Evolutionary conservation across 2,797 vertebrate genomes (phyloP), one percentile per base, ranked within the genome.

Genomic region (Vespertilio murinus): DNA sequence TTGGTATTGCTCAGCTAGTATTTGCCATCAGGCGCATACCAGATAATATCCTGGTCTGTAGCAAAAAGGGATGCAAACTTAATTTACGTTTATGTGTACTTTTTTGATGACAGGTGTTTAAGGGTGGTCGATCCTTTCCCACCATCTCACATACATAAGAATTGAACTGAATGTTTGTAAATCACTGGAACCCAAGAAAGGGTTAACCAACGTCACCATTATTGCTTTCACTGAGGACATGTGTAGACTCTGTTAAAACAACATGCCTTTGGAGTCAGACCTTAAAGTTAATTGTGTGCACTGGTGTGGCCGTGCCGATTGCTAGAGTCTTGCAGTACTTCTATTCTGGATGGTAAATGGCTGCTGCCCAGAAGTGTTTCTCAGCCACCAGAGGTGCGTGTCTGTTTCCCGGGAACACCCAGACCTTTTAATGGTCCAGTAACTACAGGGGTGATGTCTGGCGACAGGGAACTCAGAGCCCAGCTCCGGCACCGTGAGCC

Each of bases 161-260:
- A 70, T 71, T 89, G 65, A 80, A 92, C 6, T 67, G 30, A 90
- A 38, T 74, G 33, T 38, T 91, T 75, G 38, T 47, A 87, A 93
- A 71, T 94, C 59, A 88, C 35, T 30, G 28, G 88, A 90, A 79
- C 28, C 54, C 45, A 86, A 79, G 49, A 73, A 86, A 93, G 79
- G n/a, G 56, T 30, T 61, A 64, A 42, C 45, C 38, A 75, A 38
- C 35, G 28, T 70, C 13, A 16, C 42, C 64, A 78, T 79, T 65
- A 45, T 16, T 52, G 12, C 78, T 85, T 88, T 78, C 52, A 30
- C 33, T 45, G 71, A 90, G 54, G 30, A 64, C 33, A 22, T 88
- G 42, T 78, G 30, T 77, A 85, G 54, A 49, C 35, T 25, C 2
- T 70, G 52, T 78, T 73, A 49, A 85, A 92, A 49, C 35, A 30